Evolutionary conservation across 2,113 vertebrate genomes (phyloP).

Genomic region (Saccopteryx leptura): DNA sequence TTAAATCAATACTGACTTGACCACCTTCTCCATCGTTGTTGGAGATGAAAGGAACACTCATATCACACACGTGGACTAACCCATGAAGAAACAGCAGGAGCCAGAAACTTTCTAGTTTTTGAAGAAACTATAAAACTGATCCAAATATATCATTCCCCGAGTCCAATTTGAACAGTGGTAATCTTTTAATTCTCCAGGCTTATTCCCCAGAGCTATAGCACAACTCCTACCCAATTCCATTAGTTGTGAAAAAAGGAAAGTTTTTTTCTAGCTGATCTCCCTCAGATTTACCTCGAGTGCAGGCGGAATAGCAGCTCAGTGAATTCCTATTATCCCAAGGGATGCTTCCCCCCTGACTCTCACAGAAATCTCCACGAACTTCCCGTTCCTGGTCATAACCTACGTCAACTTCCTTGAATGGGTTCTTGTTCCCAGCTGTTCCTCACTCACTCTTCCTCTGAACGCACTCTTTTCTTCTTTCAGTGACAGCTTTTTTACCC

Average conservation of each 20-base stretch:
- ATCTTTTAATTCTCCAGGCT: conserved; percentile 14
- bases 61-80: neutral
- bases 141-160: neutral
- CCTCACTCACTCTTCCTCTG: neutral
- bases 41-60: neutral
- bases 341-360: neutral
- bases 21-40: neutral
- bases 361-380: neutral
- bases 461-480: neutral
- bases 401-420: neutral
- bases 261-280: neutral
- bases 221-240: neutral
- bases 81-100: neutral
- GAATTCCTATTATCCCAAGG: neutral
- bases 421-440: conserved; percentile 24
- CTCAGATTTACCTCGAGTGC: neutral
- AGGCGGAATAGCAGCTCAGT: neutral
- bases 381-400: conserved; percentile 25
- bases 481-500: neutral
- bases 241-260: conserved; percentile 6
- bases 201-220: neutral
- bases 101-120: neutral
- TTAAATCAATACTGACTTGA: neutral
- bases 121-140: neutral
- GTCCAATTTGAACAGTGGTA: neutral